Conservation (phyloP, 2,888 invertebrate species). For the Gonocerus acuteangulatus region DNA sequence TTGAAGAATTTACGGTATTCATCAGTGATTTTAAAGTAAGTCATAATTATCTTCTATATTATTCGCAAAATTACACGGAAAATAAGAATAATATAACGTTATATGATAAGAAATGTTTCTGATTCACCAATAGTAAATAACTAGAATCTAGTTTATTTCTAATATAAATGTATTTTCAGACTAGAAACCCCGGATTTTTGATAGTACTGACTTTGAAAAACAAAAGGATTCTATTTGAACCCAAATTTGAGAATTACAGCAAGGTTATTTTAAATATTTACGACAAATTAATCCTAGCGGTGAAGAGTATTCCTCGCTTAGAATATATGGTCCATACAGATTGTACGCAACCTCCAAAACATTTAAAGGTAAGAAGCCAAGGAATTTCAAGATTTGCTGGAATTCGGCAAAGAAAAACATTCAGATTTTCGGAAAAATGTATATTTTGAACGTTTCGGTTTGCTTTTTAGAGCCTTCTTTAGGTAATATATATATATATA, state of each 20-base stretch:
- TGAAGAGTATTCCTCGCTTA: conserved; percentile 64
- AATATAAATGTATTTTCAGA: conserved; percentile 32
- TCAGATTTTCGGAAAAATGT: no score
- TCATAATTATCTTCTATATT: no score
- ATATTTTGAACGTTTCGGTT: no score
- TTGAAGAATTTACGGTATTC: conserved; percentile 68
- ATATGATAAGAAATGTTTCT: no score
- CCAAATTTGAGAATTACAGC: conserved; percentile 65
- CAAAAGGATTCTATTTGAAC: conserved; percentile 61
- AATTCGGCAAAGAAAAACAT: no score
- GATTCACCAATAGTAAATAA: no score
- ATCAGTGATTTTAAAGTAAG: conserved; percentile 45
- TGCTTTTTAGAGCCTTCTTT: no score
- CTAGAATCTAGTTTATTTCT: no score
- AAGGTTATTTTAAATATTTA: conserved; percentile 61
- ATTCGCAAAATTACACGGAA: no score
- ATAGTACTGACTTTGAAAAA: conserved; percentile 53
- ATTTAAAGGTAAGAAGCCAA: conserved; percentile 12
- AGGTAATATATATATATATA: no score
- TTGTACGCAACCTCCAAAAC: conserved; percentile 42
- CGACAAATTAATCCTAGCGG: conserved; percentile 65
- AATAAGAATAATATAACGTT: no score
- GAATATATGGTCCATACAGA: conserved; percentile 72
- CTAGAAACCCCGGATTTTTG: conserved; percentile 53
- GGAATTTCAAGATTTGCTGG: no score